Percentiles rank a stretch among this genome's conserved stretches.
Evolutionary conservation across 2,113 vertebrate genomes (phyloP).

Genomic region (Hemiprocne comata): DNA sequence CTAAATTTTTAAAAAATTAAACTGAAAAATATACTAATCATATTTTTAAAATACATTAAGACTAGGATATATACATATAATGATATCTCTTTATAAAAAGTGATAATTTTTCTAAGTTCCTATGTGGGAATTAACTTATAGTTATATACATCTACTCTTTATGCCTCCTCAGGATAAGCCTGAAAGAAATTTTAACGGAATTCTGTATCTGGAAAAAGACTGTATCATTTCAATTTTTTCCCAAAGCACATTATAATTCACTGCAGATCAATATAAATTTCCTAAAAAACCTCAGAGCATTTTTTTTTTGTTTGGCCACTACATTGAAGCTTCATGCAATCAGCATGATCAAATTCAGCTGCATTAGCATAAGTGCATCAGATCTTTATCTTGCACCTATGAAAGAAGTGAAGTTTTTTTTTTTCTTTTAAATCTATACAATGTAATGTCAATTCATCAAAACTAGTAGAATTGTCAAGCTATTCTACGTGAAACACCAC

Average conservation of each 20-base stretch:
- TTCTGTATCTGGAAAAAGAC: neutral
- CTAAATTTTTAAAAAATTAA: too few relatives aligned
- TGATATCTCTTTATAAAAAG: neutral
- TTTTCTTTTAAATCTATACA: neutral
- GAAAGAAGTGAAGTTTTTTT: neutral
- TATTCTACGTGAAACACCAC: too few relatives aligned
- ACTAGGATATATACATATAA: neutral
- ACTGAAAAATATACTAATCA: neutral
- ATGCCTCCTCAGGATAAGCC: neutral
- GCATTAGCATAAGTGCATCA: neutral
- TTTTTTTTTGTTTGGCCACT: neutral
- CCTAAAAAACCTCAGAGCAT: neutral
- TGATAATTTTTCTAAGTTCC: too few relatives aligned
- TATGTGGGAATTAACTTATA: neutral
- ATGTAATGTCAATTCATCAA: neutral
- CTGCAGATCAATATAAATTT: neutral
- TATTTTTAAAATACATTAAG: neutral
- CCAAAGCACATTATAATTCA: neutral
- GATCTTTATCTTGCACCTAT: neutral
- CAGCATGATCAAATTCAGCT: neutral
- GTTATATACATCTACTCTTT: neutral
- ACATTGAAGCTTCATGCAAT: neutral
- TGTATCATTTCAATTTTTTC: neutral
- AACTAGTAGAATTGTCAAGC: neutral
- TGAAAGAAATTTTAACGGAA: neutral